Evolutionary conservation across 2,888 invertebrate genomes (phyloP).

Genomic region (Dyspetes luteomarginatus): DNA sequence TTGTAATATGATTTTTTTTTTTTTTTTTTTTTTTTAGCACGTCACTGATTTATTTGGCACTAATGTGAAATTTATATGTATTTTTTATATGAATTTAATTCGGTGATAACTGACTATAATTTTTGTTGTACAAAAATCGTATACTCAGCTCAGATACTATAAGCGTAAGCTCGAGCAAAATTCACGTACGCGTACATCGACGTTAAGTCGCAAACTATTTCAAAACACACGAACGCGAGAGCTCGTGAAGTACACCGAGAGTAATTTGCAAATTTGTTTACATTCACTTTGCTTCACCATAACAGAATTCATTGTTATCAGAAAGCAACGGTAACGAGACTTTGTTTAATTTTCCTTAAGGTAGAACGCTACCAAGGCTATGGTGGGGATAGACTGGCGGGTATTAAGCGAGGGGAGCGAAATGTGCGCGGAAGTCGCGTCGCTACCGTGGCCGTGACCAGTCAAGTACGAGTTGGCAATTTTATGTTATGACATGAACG

Average conservation of each 20-base stretch:
- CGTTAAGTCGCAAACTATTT: constrained; percentile 31
- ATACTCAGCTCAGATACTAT: neutral
- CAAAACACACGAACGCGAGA: neutral
- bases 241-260: neutral
- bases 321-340: neutral
- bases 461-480: too few species aligned
- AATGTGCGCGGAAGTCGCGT: too few species aligned
- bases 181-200: constrained; percentile 10
- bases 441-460: too few species aligned
- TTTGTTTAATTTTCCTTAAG: constrained; percentile 43
- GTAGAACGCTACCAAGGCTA: too few species aligned
- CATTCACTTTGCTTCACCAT: constrained; percentile 12
- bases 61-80: constrained; percentile 13
- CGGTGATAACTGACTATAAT: neutral
- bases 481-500: too few species aligned
- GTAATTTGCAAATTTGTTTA: constrained; percentile 45
- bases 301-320: neutral
- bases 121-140: neutral
- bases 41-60: too few species aligned
- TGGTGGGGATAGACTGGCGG: too few species aligned
- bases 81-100: neutral
- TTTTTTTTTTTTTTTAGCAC: neutral
- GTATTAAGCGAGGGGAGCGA: too few species aligned
- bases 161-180: neutral
- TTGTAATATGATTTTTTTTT: too few species aligned